These are phyloP conservation scores for Alcedo quadribrachys DNA, from an alignment of 2,797 vertebrate species.

Conservation along the genomic window DNA sequence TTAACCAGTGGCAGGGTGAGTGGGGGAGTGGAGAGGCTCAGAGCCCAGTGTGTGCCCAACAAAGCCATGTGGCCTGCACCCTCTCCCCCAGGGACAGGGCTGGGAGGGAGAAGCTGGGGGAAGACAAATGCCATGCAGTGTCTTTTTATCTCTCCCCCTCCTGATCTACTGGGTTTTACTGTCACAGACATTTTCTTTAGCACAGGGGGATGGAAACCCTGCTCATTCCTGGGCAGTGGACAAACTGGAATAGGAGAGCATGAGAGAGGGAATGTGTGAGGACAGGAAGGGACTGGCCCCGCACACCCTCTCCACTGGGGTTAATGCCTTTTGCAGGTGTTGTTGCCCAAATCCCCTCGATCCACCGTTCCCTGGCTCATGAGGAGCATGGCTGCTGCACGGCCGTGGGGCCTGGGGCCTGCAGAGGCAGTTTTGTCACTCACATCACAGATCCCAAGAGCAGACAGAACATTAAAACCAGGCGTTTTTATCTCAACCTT, in stretches of 20 bases:
- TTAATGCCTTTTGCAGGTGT: conserved; percentile 63
- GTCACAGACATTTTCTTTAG: conserved; percentile 10
- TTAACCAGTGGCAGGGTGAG: neutral
- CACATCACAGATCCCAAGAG: neutral
- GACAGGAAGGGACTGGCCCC: neutral
- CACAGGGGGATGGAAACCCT: neutral
- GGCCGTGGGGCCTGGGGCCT: rapidly evolving
- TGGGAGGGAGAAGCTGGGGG: neutral
- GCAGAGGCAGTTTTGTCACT: neutral
- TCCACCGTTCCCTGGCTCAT: rapidly evolving
- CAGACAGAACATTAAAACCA: neutral
- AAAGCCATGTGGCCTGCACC: rapidly evolving
- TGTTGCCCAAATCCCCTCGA: neutral
- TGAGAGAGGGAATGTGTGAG: neutral
- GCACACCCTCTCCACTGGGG: neutral
- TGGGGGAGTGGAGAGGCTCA: neutral
- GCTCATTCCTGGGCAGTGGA: neutral
- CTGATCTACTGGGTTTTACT: neutral
- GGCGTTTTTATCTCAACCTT: neutral
- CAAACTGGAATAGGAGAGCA: conserved; percentile 22
- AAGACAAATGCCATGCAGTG: neutral
- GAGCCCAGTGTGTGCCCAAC: rapidly evolving
- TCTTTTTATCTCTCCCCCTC: neutral
- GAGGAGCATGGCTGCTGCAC: rapidly evolving
- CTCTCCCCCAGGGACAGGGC: neutral